Evolutionary conservation across 2,113 vertebrate genomes (phyloP).

Genomic region (Philantomba maxwellii): DNA sequence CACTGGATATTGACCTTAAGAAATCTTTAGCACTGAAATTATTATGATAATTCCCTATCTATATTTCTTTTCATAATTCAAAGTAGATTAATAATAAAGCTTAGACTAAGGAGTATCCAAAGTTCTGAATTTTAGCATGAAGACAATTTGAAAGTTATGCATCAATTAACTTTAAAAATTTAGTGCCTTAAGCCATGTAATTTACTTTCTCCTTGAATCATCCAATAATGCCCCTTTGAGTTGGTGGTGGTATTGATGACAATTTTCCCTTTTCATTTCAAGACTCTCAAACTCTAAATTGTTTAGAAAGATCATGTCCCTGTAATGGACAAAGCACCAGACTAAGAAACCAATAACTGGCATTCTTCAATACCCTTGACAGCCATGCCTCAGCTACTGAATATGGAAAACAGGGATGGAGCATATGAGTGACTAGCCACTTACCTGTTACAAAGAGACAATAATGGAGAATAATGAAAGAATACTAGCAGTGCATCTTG

Average conservation of each 20-base stretch:
- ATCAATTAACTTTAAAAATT: not conserved
- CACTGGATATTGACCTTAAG: not conserved
- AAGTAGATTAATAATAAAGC: not conserved
- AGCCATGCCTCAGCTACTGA: not conserved
- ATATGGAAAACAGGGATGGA: slow-evolving; percentile 12
- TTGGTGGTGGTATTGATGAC: not conserved
- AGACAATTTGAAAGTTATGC: not conserved
- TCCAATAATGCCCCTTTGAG: not conserved
- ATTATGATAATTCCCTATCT: not conserved
- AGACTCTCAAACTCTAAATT: not conserved
- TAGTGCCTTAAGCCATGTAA: not conserved
- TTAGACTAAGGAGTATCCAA: not conserved
- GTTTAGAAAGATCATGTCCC: slow-evolving; percentile 31
- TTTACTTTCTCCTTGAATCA: not conserved
- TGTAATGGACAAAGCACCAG: slow-evolving; percentile 11
- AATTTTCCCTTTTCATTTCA: slow-evolving; percentile 19
- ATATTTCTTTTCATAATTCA: slow-evolving; percentile 13
- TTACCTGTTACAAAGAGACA: slow-evolving; percentile 33
- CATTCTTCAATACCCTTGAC: not conserved
- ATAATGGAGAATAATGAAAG: slow-evolving; percentile 20
- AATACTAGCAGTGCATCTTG: not conserved
- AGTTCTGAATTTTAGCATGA: not conserved
- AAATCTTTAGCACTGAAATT: slow-evolving; percentile 6
- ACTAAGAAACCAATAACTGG: not conserved
- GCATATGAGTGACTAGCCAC: not conserved